Percentiles rank a stretch among this genome's conserved stretches.
Conservation (phyloP, 2,797 vertebrate species). For the Benthosema pterotum region DNA sequence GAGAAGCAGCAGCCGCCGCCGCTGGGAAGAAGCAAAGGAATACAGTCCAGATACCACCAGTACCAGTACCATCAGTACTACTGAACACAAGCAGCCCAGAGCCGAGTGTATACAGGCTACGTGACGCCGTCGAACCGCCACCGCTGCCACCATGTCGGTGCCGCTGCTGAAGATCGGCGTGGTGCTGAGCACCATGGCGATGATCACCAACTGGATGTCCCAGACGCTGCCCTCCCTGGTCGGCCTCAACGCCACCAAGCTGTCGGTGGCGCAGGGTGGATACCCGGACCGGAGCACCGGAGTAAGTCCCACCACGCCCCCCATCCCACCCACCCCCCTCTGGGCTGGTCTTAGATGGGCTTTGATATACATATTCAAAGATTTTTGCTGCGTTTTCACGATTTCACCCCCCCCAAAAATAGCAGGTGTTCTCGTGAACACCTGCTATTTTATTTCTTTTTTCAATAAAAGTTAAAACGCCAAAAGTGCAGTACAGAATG, state of each 20-base stretch:
- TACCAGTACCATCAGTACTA: too few species aligned
- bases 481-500: too few species aligned
- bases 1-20: slow-evolving; percentile 53
- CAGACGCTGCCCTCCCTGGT: slow-evolving; percentile 94
- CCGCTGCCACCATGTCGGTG: slow-evolving; percentile 79
- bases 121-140: too few species aligned
- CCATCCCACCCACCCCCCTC: not conserved
- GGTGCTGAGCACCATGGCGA: slow-evolving; percentile 96
- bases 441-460: too few species aligned
- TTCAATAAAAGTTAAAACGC: too few species aligned
- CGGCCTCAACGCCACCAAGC: slow-evolving; percentile 93
- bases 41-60: too few species aligned
- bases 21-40: slow-evolving; percentile 60
- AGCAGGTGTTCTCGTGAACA: too few species aligned
- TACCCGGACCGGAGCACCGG: slow-evolving; percentile 93
- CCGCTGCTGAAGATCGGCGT: slow-evolving; percentile 94
- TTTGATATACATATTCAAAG: too few species aligned
- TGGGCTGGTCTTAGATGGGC: not conserved
- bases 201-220: slow-evolving; percentile 98
- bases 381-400: too few species aligned
- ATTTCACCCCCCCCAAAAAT: too few species aligned
- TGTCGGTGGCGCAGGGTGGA: slow-evolving; percentile 90
- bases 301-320: slow-evolving; percentile 82
- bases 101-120: too few species aligned
- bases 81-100: too few species aligned